Conservation (phyloP, 2,113 vertebrate species). For the Centropus bengalensis region DNA sequence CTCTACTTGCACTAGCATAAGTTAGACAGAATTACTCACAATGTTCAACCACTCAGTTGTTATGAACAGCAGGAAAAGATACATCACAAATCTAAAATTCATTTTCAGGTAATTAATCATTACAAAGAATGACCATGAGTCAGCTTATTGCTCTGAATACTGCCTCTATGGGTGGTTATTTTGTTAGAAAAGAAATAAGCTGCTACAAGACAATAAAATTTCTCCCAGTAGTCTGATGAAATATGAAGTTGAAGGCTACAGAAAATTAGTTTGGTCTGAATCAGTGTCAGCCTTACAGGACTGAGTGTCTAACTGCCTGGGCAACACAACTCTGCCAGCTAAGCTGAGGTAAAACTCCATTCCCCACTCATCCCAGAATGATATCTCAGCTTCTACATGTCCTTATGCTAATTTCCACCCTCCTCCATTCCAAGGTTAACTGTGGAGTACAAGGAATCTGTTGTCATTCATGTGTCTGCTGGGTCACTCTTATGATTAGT, state of each 20-base stretch:
- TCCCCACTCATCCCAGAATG: not conserved
- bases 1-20: slow-evolving; percentile 18
- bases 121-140: slow-evolving; percentile 61
- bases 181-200: slow-evolving; percentile 23
- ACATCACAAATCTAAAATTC: slow-evolving; percentile 45
- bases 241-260: not conserved
- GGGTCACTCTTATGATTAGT: not conserved
- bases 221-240: not conserved
- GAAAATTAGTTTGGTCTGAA: slow-evolving; percentile 2
- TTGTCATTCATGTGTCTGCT: not conserved
- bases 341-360: not conserved
- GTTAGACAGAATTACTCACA: slow-evolving; percentile 52
- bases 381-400: not conserved
- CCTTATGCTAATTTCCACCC: not conserved
- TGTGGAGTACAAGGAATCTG: not conserved
- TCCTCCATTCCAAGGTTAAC: not conserved
- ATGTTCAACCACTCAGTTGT: slow-evolving; percentile 21
- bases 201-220: not conserved
- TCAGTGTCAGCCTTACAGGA: not conserved
- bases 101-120: slow-evolving; percentile 69
- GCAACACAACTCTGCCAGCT: not conserved
- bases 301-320: not conserved
- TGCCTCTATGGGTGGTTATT: slow-evolving; percentile 28
- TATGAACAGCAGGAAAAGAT: slow-evolving; percentile 52
- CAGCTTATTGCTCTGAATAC: slow-evolving; percentile 27